Evolutionary conservation across 2,797 vertebrate genomes (phyloP).

Genomic region (Sebastes iracundus): DNA sequence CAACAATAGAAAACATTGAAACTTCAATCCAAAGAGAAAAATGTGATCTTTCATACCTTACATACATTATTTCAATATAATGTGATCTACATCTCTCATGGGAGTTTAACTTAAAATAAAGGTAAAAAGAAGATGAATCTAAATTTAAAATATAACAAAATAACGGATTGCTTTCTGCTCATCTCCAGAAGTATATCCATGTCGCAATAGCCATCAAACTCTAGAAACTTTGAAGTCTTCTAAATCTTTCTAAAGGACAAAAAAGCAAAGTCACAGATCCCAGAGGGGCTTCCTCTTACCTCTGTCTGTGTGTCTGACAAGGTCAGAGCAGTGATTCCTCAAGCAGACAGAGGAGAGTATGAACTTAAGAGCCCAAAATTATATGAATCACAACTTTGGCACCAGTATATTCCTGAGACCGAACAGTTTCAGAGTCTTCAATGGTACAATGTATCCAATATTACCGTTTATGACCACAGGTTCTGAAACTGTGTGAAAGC

Average conservation of each 20-base stretch:
- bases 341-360: conserved; percentile 17
- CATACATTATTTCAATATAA: neutral
- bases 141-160: too few species aligned
- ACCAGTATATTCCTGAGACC: too few species aligned
- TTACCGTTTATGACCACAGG: neutral
- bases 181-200: neutral
- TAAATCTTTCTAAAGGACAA: conserved; percentile 30
- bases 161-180: too few species aligned
- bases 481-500: neutral
- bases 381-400: too few species aligned
- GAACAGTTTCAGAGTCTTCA: neutral
- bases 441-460: neutral
- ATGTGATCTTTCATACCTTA: too few species aligned
- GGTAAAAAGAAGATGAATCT: neutral
- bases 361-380: neutral
- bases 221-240: conserved; percentile 23
- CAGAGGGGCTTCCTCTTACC: neutral
- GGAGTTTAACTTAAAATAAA: conserved; percentile 3
- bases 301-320: conserved; percentile 40
- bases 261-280: conserved; percentile 19
- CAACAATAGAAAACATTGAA: neutral
- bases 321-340: conserved; percentile 39
- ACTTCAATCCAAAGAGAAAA: neutral
- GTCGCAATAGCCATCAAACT: conserved; percentile 8
- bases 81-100: neutral